Conservation (phyloP, 2,888 invertebrate species). For the Electrophaes corylata region DNA sequence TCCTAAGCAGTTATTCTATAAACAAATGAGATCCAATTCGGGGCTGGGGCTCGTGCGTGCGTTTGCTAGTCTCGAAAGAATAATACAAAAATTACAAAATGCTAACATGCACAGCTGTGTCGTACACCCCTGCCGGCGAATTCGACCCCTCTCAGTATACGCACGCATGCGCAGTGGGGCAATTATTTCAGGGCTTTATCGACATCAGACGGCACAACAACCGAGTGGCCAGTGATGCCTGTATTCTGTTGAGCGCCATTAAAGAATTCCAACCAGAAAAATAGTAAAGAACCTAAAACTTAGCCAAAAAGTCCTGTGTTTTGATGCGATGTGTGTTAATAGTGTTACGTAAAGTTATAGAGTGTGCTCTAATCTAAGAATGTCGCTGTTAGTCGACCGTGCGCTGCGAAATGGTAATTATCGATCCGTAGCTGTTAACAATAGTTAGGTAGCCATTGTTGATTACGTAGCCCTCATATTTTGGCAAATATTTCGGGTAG, state of each 20-base stretch:
- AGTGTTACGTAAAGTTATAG: constrained; percentile 63
- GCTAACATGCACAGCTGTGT: constrained; percentile 69
- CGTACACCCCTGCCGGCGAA: constrained; percentile 65
- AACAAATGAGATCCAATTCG: not conserved
- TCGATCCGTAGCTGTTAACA: constrained; percentile 61
- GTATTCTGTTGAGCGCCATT: constrained; percentile 59
- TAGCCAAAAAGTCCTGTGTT: constrained; percentile 40
- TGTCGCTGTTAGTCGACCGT: constrained; percentile 72
- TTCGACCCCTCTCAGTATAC: constrained; percentile 73
- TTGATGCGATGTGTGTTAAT: constrained; percentile 61
- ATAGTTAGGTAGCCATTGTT: constrained; percentile 71
- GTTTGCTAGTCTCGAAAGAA: constrained; percentile 22
- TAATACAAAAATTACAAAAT: constrained; percentile 33
- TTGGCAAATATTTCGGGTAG: not conserved
- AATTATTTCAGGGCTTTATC: constrained; percentile 61
- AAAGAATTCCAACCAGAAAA: constrained; percentile 47
- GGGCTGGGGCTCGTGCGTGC: not conserved
- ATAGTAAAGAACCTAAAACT: constrained; percentile 40
- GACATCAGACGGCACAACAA: constrained; percentile 60
- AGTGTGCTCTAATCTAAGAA: constrained; percentile 52
- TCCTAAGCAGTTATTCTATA: not conserved
- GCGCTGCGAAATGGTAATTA: constrained; percentile 77
- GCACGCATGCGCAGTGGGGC: constrained; percentile 78
- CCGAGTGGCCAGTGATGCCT: constrained; percentile 68
- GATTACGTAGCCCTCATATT: constrained; percentile 35